Conservation (phyloP, 2,113 vertebrate species). For the Anolis sagrei region DNA sequence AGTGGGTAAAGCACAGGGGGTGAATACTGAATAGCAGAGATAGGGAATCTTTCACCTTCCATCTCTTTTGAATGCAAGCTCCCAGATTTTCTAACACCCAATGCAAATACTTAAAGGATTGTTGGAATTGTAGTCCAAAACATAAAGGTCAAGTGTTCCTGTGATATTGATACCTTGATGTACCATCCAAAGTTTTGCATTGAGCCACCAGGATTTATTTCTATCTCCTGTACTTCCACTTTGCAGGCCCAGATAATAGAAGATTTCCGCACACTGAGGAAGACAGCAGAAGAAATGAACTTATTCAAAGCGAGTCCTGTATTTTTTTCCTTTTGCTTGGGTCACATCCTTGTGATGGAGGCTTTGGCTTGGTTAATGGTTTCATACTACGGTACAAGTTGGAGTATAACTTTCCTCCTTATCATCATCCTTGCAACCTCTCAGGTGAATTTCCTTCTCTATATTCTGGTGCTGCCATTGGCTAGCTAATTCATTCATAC, state of each 20-base stretch:
- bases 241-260: slow-evolving; percentile 81
- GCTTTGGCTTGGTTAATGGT: slow-evolving; percentile 81
- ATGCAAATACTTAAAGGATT: not conserved
- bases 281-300: slow-evolving; percentile 79
- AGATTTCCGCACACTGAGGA: slow-evolving; percentile 86
- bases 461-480: not conserved
- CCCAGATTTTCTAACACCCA: not conserved
- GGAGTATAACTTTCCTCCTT: slow-evolving; percentile 84
- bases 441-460: slow-evolving; percentile 79
- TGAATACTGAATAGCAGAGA: not conserved
- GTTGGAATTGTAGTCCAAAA: no score
- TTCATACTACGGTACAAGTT: slow-evolving; percentile 83
- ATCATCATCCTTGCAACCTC: slow-evolving; percentile 80
- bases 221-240: not conserved
- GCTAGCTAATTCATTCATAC: not conserved
- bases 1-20: not conserved
- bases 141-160: not conserved
- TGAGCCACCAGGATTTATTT: not conserved
- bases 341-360: slow-evolving; percentile 89
- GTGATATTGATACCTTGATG: not conserved
- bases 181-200: not conserved
- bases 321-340: slow-evolving; percentile 88
- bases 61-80: no score
- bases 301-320: slow-evolving; percentile 81
- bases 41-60: not conserved